Conservation (phyloP, 2,797 vertebrate species). For the Coluber constrictor region DNA sequence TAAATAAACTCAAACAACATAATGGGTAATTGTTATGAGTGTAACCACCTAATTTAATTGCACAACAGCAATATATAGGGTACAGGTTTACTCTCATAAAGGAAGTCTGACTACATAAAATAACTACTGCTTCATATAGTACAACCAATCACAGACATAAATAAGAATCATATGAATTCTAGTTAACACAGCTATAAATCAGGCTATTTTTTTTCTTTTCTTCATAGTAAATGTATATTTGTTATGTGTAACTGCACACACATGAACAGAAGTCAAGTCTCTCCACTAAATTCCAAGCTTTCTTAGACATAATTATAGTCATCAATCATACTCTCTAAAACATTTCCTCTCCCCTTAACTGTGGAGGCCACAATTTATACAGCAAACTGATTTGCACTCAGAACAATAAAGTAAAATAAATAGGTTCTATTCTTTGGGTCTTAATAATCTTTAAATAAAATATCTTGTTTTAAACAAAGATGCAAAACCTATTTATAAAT, state of each 20-base stretch:
- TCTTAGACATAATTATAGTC: conserved; percentile 61
- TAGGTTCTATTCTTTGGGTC: conserved; percentile 35
- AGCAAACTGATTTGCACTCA: conserved; percentile 33
- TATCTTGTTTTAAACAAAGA: neutral
- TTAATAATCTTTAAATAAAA: conserved; percentile 16
- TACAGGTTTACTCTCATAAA: conserved; percentile 53
- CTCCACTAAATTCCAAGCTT: conserved; percentile 53
- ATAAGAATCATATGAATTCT: conserved; percentile 60
- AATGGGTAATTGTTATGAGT: conserved; percentile 55
- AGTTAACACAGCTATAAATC: conserved; percentile 64
- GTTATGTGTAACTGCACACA: conserved; percentile 13
- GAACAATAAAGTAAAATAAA: conserved; percentile 40
- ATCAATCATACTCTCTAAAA: conserved; percentile 65
- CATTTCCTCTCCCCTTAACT: conserved; percentile 53
- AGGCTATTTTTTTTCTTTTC: conserved; percentile 55
- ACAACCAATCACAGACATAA: conserved; percentile 57
- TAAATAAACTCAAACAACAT: conserved; percentile 55
- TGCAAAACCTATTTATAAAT: neutral
- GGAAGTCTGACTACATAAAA: conserved; percentile 48
- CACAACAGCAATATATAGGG: conserved; percentile 55
- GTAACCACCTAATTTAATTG: conserved; percentile 51
- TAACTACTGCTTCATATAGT: conserved; percentile 46
- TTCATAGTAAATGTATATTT: conserved; percentile 34
- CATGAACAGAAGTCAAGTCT: conserved; percentile 54
- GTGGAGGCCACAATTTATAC: conserved; percentile 44